phyloP scores from a whole-genome alignment of 2,888 invertebrate genomes.

The Calliphora vomitoria region DNA sequence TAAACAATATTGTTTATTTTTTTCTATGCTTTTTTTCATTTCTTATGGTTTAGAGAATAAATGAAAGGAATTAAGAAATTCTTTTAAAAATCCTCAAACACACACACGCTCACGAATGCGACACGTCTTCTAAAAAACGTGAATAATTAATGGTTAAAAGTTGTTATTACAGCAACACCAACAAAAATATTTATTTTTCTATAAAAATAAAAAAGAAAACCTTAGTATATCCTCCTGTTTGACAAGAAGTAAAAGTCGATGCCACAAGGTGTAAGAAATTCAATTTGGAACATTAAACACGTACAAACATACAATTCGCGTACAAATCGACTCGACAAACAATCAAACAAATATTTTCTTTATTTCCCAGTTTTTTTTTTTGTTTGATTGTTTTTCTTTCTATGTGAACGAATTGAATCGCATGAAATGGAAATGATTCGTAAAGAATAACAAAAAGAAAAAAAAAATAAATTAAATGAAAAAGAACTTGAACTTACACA shows the following conservation, averaged over 20 bases:
- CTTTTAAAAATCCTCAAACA: neutral
- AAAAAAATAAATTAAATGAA: slow-evolving; percentile 16
- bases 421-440: slow-evolving; percentile 33
- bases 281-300: slow-evolving; percentile 55
- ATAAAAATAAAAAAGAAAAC: neutral
- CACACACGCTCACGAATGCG: neutral
- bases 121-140: slow-evolving; percentile 33
- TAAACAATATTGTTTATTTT: slow-evolving; percentile 58
- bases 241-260: slow-evolving; percentile 17
- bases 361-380: neutral
- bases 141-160: slow-evolving; percentile 65
- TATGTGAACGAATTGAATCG: slow-evolving; percentile 27
- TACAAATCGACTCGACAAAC: slow-evolving; percentile 22
- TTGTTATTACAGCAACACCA: slow-evolving; percentile 42
- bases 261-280: slow-evolving; percentile 40
- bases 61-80: slow-evolving; percentile 1
- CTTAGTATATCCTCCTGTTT: neutral
- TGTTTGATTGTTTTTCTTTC: slow-evolving; percentile 23
- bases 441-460: slow-evolving; percentile 16
- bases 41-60: slow-evolving; percentile 18
- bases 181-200: slow-evolving; percentile 50
- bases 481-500: slow-evolving; percentile 49
- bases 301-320: slow-evolving; percentile 14
- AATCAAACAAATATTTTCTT: slow-evolving; percentile 45
- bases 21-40: neutral